A percentile compares a stretch with the other conserved stretches of the same genome.
Evolutionary conservation across 64 coral and sea anemone genomes (phyloP).

Genomic region (Montipora capricornis): DNA sequence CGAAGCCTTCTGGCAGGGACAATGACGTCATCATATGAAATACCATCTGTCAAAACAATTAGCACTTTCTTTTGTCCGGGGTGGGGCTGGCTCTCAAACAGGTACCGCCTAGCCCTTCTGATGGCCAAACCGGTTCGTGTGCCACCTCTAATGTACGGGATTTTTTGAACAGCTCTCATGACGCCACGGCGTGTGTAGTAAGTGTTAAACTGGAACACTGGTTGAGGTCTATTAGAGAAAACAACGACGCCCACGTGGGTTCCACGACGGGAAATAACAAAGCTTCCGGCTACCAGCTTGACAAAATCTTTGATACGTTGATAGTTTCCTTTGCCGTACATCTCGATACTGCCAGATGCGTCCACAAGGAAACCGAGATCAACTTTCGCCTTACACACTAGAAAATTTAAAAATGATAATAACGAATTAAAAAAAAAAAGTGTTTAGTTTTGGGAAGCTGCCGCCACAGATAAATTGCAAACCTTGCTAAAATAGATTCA

Average conservation of each 20-base stretch:
- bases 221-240: slow-evolving; percentile 71
- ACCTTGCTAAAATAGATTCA: too few species aligned
- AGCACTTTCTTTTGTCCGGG: slow-evolving; percentile 78
- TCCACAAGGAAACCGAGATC: slow-evolving; percentile 89
- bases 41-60: slow-evolving; percentile 88
- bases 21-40: slow-evolving; percentile 75
- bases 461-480: too few species aligned
- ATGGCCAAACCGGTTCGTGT: slow-evolving; percentile 86
- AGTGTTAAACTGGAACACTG: slow-evolving; percentile 76
- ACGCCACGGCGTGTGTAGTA: slow-evolving; percentile 78
- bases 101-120: slow-evolving; percentile 64
- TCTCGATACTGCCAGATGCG: slow-evolving; percentile 91
- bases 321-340: slow-evolving; percentile 94
- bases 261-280: slow-evolving; percentile 80
- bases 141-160: slow-evolving; percentile 75
- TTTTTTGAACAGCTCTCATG: slow-evolving; percentile 75
- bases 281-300: slow-evolving; percentile 67
- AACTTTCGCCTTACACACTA: slow-evolving; percentile 84
- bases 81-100: slow-evolving; percentile 51
- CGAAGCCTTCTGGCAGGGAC: slow-evolving; percentile 76
- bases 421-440: background rate
- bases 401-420: background rate
- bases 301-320: slow-evolving; percentile 80
- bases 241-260: slow-evolving; percentile 85
- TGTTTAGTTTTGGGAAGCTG: too few species aligned